These are phyloP conservation scores for Lissonota sp. DNA, from an alignment of 2,888 invertebrate genomes.

Conservation along the genomic window DNA sequence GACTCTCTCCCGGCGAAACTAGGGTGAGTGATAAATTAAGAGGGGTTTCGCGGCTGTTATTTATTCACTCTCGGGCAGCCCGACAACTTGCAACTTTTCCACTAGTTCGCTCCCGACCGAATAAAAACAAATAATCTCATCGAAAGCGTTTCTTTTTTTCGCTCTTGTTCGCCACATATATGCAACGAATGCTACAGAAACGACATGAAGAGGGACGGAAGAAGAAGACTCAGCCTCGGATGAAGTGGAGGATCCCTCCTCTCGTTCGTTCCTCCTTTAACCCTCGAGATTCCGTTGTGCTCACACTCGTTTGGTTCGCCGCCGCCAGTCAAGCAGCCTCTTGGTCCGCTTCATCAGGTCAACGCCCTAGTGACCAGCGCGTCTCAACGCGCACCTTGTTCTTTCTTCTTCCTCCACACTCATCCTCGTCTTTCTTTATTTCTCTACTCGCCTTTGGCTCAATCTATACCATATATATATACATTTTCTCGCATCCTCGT, in stretches of 20 bases:
- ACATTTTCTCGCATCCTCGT: conserved; percentile 8
- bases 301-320: conserved; percentile 79
- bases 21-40: conserved; percentile 59
- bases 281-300: conserved; percentile 71
- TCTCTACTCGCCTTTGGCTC: conserved; percentile 37
- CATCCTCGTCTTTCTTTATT: conserved; percentile 43
- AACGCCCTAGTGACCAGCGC: conserved; percentile 83
- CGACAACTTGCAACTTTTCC: conserved; percentile 31
- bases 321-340: conserved; percentile 62
- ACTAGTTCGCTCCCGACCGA: conserved; percentile 23
- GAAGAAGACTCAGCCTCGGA: conserved; percentile 27
- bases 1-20: conserved; percentile 44
- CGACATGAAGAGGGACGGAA: conserved; percentile 25
- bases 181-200: conserved; percentile 6
- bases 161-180: conserved; percentile 31
- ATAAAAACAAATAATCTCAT: conserved; percentile 30
- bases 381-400: conserved; percentile 75
- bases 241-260: conserved; percentile 23
- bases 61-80: conserved; percentile 19
- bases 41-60: conserved; percentile 11
- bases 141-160: neutral
- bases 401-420: conserved; percentile 64
- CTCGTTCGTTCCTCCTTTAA: conserved; percentile 58
- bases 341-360: conserved; percentile 76
- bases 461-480: conserved; percentile 42